phyloP scores from a whole-genome alignment of 1,140 invertebrate genomes.

The Hylaeus volcanicus region DNA sequence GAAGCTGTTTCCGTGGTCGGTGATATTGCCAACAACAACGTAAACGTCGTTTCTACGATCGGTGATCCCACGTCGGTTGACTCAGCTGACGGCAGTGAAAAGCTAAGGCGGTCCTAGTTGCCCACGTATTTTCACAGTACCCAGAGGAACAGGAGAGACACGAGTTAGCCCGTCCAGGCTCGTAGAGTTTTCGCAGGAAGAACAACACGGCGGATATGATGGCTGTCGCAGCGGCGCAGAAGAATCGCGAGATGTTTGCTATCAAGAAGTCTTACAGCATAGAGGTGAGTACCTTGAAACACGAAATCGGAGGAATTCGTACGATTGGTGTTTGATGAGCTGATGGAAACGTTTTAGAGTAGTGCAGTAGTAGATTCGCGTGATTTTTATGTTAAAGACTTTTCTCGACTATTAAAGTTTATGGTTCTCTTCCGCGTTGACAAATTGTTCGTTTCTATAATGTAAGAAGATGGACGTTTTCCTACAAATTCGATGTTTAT shows the following conservation, averaged over 20 bases:
- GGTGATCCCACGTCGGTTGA: conserved; percentile 6
- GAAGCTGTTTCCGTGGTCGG: conserved; percentile 6
- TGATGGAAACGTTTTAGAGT: no score
- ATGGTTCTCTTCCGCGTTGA: no score
- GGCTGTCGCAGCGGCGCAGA: conserved; percentile 93
- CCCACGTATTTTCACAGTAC: no score
- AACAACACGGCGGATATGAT: conserved; percentile 81
- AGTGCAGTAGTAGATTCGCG: no score
- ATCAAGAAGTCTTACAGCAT: conserved; percentile 98
- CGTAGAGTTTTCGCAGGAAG: conserved; percentile 34
- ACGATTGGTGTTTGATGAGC: no score
- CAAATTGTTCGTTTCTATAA: no score
- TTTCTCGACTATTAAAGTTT: no score
- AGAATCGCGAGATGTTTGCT: conserved; percentile 95
- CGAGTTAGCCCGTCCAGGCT: background rate
- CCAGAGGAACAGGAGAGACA: no score
- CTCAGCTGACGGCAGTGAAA: conserved; percentile 45
- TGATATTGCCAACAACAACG: background rate
- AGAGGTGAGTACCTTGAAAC: conserved; percentile 87
- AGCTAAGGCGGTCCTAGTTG: conserved; percentile 2
- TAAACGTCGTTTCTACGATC: background rate
- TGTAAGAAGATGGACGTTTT: no score
- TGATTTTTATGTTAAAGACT: no score
- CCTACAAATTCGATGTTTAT: no score
- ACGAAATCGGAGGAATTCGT: background rate